Evolutionary conservation across 1,140 invertebrate species (phyloP).

Genomic region (Carposina sasakii): DNA sequence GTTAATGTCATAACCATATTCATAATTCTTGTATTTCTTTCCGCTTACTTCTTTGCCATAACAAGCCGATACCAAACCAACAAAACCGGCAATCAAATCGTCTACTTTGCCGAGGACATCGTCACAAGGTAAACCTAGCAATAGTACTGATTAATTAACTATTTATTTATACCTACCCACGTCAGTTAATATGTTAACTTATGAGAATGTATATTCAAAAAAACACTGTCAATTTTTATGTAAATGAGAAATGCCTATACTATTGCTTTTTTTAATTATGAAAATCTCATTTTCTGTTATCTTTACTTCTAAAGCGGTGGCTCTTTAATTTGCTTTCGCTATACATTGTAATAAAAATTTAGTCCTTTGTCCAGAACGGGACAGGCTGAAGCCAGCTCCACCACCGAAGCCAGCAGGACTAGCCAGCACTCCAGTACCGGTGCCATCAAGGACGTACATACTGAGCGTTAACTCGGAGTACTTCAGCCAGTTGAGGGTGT

Average conservation of each 20-base stretch:
- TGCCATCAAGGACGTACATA: conserved; percentile 62
- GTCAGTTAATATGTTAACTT: too few species aligned
- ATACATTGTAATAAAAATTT: too few species aligned
- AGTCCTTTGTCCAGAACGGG: conserved; percentile 83
- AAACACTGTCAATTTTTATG: too few species aligned
- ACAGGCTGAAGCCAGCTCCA: conserved; percentile 87
- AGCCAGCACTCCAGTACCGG: conserved; percentile 65
- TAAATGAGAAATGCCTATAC: too few species aligned
- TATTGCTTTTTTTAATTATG: too few species aligned
- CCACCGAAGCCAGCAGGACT: conserved; percentile 88
- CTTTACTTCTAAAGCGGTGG: too few species aligned
- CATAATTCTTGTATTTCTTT: conserved; percentile 71
- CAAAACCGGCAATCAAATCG: conserved; percentile 95
- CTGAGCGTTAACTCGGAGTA: conserved; percentile 84
- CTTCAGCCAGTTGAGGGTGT: conserved; percentile 86
- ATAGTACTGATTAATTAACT: too few species aligned
- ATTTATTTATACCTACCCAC: too few species aligned
- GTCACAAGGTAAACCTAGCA: conserved; percentile 90
- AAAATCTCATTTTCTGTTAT: too few species aligned
- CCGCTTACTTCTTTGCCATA: conserved; percentile 71
- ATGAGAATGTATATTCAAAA: too few species aligned
- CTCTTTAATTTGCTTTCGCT: too few species aligned
- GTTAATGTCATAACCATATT: conserved; percentile 65
- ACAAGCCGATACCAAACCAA: conserved; percentile 91
- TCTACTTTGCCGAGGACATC: conserved; percentile 93